Conservation (phyloP, 2,113 vertebrate genomes). For the Oncorhynchus masou region DNA sequence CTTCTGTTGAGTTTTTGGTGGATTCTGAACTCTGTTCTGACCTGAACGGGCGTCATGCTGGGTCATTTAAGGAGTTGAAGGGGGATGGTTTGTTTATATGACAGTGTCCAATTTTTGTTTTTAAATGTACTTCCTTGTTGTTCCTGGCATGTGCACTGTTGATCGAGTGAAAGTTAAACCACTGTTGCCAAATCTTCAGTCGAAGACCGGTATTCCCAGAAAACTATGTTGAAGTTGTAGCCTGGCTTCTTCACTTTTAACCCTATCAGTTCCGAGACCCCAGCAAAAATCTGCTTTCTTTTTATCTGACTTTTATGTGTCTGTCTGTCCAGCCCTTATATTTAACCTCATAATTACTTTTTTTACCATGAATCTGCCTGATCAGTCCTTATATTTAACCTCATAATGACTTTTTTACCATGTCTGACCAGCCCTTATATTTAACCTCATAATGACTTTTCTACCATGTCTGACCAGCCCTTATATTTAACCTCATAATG, state of each 20-base stretch:
- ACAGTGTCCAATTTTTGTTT: not conserved
- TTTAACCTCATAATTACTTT: too few relatives aligned
- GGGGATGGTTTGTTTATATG: not conserved
- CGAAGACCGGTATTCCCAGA: constrained; percentile 11
- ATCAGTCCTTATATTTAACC: too few relatives aligned
- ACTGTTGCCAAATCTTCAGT: constrained; percentile 10
- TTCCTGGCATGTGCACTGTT: not conserved
- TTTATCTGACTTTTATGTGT: too few relatives aligned
- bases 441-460: too few relatives aligned
- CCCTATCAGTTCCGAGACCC: too few relatives aligned
- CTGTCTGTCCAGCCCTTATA: too few relatives aligned
- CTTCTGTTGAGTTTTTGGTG: not conserved
- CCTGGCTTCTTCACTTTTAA: not conserved
- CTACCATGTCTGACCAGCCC: too few relatives aligned
- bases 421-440: too few relatives aligned
- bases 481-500: too few relatives aligned
- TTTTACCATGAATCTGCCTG: too few relatives aligned
- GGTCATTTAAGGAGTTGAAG: not conserved
- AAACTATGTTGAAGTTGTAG: constrained; percentile 27
- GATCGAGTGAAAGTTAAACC: not conserved
- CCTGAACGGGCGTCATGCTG: not conserved
- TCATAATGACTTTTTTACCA: too few relatives aligned
- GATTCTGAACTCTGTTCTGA: not conserved
- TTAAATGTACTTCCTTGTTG: not conserved
- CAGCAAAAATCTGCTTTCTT: too few relatives aligned